Evolutionary conservation across 30 jellyfish, hydroid and myxozoan species (phyloP).

Genomic region (Nemopilema nomurai): DNA sequence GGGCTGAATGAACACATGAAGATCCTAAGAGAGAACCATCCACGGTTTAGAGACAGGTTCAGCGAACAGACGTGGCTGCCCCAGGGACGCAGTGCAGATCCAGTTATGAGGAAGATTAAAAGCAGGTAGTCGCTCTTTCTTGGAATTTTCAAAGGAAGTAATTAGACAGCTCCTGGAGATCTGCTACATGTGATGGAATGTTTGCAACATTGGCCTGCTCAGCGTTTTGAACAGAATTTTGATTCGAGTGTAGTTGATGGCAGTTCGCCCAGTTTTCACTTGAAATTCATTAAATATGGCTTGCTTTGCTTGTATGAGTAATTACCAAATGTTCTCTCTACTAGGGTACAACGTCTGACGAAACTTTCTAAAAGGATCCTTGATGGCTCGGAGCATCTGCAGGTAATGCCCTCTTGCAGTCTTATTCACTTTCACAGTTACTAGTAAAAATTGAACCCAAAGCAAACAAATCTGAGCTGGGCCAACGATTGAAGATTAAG

Average conservation of each 20-base stretch:
- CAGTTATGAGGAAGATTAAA: slow-evolving; percentile 81
- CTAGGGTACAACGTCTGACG: slow-evolving; percentile 76
- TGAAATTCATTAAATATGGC: not conserved
- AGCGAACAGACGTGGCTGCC: slow-evolving; percentile 90
- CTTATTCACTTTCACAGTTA: not conserved
- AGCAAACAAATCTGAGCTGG: too few relatives aligned
- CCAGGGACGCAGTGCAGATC: slow-evolving; percentile 78
- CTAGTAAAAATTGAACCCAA: not conserved
- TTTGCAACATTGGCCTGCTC: too few relatives aligned
- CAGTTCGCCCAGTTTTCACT: not conserved
- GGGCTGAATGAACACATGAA: slow-evolving; percentile 80
- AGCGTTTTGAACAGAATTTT: not conserved
- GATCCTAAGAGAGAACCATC: slow-evolving; percentile 69
- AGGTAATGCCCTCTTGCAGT: slow-evolving; percentile 86
- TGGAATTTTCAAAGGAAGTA: not conserved
- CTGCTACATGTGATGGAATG: too few relatives aligned
- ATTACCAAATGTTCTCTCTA: not conserved
- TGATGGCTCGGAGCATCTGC: slow-evolving; percentile 92
- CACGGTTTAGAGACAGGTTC: slow-evolving; percentile 80
- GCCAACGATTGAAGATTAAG: too few relatives aligned
- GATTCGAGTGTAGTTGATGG: too few relatives aligned
- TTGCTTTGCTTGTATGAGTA: not conserved
- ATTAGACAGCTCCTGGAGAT: too few relatives aligned
- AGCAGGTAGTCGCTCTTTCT: slow-evolving; percentile 56
- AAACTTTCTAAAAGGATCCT: slow-evolving; percentile 77